Base-by-base conservation (phyloP, 2,113 vertebrate genomes). In the Carollia perspicillata region DNA sequence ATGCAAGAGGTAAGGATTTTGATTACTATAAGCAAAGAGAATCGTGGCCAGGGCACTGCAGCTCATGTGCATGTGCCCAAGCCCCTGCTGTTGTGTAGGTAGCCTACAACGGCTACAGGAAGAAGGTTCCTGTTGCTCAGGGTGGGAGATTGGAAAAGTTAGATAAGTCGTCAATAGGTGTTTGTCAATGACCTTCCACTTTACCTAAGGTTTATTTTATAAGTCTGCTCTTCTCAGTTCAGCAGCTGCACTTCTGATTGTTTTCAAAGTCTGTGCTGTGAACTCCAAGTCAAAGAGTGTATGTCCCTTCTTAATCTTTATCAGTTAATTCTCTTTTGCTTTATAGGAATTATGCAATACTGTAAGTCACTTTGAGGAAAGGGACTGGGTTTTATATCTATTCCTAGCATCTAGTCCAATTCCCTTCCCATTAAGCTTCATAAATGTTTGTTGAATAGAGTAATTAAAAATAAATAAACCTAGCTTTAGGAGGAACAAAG, bases 391-490 rank as follows among this genome's bases (percentile, higher is more conserved):
- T 83, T 93, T 58, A n/a, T 47, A 35, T 3, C 37, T 53, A 65
- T 78, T 81, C 60, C 37, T 69, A 71, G 35, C 10, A 89, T 60
- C 35, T n/a, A 63, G 13, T 33, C 72, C 26, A 37, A 51, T 37
- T 65, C 58, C 80, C 10, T 88, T 95, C 53, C 60, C 5, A 5
- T 60, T 42, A 65, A 84, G 30, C 18, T 55, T 68, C 49, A 69
- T 53, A 85, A 93, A 49, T 74, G 3, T 53, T 65, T 35, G 35
- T 65, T 72, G 47, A 68, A 51, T 17, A 75, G n/a, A 58, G 47
- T 40, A 69, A 89, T 47, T 94, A 72, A 81, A 95, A 83, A 60
- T 92, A 77, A 68, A 74, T 90, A 81, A 83, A 68, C 20, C 26
- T 71, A 87, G 40, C 35, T 86, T 84, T 84, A 58, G 13, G 33